These are phyloP conservation scores for Phrynocephalus versicolor DNA, from an alignment of 2,113 vertebrate species.

Conservation along the genomic window DNA sequence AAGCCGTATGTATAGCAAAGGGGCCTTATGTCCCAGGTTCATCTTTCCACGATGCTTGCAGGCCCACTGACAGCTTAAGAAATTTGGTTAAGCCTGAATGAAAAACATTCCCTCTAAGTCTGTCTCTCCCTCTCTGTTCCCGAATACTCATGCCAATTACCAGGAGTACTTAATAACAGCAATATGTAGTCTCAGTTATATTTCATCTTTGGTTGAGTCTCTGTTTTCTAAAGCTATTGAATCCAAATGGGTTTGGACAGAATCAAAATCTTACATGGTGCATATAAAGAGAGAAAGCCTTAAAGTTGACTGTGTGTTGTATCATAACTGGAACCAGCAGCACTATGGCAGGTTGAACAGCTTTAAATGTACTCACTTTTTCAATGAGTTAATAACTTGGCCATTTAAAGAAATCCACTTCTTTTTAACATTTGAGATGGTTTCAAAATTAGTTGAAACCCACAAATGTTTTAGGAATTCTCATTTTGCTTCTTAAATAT, in stretches of 20 bases:
- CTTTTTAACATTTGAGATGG: not conserved
- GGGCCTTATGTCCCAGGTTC: not conserved
- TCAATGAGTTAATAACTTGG: conserved; percentile 58
- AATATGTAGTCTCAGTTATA: conserved; percentile 31
- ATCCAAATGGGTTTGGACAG: not conserved
- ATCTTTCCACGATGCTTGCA: not conserved
- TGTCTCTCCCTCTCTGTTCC: conserved; percentile 29
- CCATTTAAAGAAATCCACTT: not conserved
- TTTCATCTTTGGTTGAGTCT: not conserved
- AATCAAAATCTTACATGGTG: not conserved
- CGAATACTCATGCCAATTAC: conserved; percentile 32
- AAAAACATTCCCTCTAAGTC: not conserved
- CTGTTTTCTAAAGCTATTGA: conserved; percentile 22
- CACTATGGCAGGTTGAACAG: conserved; percentile 51
- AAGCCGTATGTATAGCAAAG: not conserved
- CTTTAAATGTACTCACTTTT: conserved; percentile 52
- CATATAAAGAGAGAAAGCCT: conserved; percentile 58
- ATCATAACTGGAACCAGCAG: conserved; percentile 62
- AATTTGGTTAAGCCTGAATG: not conserved
- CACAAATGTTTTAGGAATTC: not conserved
- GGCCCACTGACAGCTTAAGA: not conserved
- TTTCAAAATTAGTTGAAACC: not conserved
- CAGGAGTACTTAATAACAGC: conserved; percentile 21
- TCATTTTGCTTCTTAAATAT: not conserved
- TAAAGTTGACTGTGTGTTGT: conserved; percentile 67